phyloP scores from a whole-genome alignment of 1,140 invertebrate genomes.

The Carcinoscorpius rotundicauda region DNA sequence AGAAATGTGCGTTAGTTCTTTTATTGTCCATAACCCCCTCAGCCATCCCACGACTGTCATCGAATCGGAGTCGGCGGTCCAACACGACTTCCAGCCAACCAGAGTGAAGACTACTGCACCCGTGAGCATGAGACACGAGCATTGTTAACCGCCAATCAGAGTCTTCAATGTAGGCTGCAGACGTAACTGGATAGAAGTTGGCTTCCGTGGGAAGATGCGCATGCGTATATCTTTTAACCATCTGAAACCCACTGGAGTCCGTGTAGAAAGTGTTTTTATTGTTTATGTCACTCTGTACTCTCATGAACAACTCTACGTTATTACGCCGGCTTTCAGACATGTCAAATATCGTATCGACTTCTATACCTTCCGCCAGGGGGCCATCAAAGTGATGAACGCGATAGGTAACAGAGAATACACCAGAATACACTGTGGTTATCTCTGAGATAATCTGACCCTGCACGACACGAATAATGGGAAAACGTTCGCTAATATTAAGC shows the following conservation, averaged over 20 bases:
- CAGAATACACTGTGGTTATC: slow-evolving; percentile 63
- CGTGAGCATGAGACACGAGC: slow-evolving; percentile 72
- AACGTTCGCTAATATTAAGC: slow-evolving; percentile 40
- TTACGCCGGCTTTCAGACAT: slow-evolving; percentile 25
- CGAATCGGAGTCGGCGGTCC: slow-evolving; percentile 78
- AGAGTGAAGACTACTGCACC: slow-evolving; percentile 55
- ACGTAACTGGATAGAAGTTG: slow-evolving; percentile 89
- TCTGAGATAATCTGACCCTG: slow-evolving; percentile 67
- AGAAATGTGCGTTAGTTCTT: slow-evolving; percentile 60
- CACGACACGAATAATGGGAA: slow-evolving; percentile 56
- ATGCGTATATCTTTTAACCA: slow-evolving; percentile 69
- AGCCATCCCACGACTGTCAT: slow-evolving; percentile 84
- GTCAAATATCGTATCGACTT: slow-evolving; percentile 23
- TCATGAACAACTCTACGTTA: slow-evolving; percentile 82
- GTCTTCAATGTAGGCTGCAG: slow-evolving; percentile 79
- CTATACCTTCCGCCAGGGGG: slow-evolving; percentile 16
- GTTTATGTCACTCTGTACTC: slow-evolving; percentile 37
- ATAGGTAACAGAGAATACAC: slow-evolving; percentile 60
- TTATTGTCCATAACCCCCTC: slow-evolving; percentile 81
- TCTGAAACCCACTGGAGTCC: slow-evolving; percentile 55
- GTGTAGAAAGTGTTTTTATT: slow-evolving; percentile 40
- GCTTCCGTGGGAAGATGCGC: slow-evolving; percentile 84
- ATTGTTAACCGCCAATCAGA: slow-evolving; percentile 52
- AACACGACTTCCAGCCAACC: slow-evolving; percentile 64
- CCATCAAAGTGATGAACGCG: slow-evolving; percentile 46